phyloP scores from a whole-genome alignment of 2,113 vertebrate genomes.

The Phalacrocorax brasilianus region DNA sequence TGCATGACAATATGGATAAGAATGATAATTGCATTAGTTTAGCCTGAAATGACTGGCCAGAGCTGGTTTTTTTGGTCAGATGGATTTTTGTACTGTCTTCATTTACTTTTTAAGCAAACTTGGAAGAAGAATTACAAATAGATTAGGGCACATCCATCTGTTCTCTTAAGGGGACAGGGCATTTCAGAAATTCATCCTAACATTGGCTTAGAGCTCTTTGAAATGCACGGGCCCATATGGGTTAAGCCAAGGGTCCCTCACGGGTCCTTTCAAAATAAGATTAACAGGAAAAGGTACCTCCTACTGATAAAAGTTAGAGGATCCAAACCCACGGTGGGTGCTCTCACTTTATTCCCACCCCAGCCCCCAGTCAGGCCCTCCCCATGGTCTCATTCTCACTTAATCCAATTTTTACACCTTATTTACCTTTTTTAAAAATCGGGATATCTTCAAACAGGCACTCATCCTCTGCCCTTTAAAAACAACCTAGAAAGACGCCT shows the following conservation, averaged over 20 bases:
- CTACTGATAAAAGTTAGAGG: neutral
- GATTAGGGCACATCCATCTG: neutral
- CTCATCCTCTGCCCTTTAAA: neutral
- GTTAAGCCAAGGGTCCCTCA: neutral
- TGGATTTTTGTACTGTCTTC: slow-evolving; percentile 2
- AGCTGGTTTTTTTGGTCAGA: slow-evolving; percentile 15
- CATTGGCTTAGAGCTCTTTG: neutral
- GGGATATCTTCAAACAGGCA: neutral
- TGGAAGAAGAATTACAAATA: slow-evolving; percentile 1
- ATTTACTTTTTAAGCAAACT: slow-evolving; percentile 43
- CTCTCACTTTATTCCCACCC: neutral
- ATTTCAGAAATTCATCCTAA: neutral
- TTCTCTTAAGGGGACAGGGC: neutral
- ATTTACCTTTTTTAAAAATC: neutral
- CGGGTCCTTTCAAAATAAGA: neutral
- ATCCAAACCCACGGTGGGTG: accelerated
- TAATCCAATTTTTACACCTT: neutral
- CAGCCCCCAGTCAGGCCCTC: neutral
- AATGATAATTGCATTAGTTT: slow-evolving; percentile 59
- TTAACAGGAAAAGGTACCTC: neutral
- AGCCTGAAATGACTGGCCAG: slow-evolving; percentile 33
- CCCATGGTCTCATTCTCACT: neutral
- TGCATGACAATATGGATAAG: slow-evolving; percentile 57
- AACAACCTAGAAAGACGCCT: neutral
- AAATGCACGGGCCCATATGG: neutral